A percentile compares a stretch with the other conserved stretches of the same genome.
These are phyloP conservation scores for Crenichthys baileyi DNA, from an alignment of 2,797 vertebrate species.

Conservation along the genomic window DNA sequence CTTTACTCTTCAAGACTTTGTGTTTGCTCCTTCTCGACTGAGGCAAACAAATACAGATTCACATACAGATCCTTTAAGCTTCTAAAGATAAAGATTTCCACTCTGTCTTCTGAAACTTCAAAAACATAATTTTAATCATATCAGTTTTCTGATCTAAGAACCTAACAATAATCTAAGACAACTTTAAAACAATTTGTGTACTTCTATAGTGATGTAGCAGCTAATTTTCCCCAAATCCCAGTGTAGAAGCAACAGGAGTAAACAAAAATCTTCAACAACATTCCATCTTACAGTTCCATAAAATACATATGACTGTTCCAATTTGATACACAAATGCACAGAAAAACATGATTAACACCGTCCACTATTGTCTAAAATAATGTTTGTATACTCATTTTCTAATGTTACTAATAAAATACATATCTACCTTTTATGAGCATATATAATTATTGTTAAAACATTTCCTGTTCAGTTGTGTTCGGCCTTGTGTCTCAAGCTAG, in stretches of 20 bases:
- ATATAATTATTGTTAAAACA: too few species aligned
- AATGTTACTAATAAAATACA: too few species aligned
- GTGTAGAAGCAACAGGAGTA: not conserved
- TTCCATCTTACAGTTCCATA: too few species aligned
- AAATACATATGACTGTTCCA: too few species aligned
- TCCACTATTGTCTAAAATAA: not conserved
- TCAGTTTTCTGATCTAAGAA: not conserved
- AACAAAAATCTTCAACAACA: not conserved
- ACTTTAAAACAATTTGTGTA: too few species aligned
- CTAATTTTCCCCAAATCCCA: not conserved
- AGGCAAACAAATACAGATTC: constrained; percentile 1
- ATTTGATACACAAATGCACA: too few species aligned
- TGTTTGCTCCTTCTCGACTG: not conserved
- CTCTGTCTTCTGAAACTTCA: constrained; percentile 1
- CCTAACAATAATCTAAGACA: too few species aligned
- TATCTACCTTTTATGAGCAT: too few species aligned
- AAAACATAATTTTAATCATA: not conserved
- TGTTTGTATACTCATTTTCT: too few species aligned
- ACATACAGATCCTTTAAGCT: not conserved
- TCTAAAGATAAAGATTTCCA: not conserved
- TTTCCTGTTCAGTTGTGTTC: too few species aligned
- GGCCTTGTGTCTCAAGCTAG: too few species aligned
- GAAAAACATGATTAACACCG: not conserved
- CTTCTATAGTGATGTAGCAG: too few species aligned
- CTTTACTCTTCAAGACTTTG: not conserved